Conservation (phyloP, 2,113 vertebrate species). For the Campylorhamphus procurvoides region DNA sequence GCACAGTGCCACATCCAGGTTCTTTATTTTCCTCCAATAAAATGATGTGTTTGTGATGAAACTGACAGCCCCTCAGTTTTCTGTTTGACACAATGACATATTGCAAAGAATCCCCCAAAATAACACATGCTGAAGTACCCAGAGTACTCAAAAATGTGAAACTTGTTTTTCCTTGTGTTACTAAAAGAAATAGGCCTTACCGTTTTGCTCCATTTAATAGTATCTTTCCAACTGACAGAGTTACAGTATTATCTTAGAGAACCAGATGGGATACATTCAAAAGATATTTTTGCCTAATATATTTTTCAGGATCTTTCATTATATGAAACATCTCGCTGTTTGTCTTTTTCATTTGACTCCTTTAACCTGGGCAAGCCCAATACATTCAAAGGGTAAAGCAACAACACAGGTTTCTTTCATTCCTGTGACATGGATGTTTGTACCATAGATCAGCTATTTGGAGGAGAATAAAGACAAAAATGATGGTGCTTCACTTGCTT, state of each 20-base stretch:
- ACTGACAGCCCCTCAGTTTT: not conserved
- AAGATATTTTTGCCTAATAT: not conserved
- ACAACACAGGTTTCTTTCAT: slow-evolving; percentile 19
- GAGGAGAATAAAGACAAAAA: slow-evolving; percentile 50
- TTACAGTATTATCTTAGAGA: slow-evolving; percentile 2
- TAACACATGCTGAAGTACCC: not conserved
- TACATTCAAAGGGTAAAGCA: not conserved
- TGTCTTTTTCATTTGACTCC: not conserved
- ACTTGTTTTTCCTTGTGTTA: not conserved
- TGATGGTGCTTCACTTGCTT: not conserved
- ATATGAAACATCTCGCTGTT: not conserved
- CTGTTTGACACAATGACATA: not conserved
- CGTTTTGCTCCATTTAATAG: not conserved
- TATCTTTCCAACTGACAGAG: not conserved
- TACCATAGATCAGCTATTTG: slow-evolving; percentile 6
- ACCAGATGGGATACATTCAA: not conserved
- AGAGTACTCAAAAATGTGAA: not conserved
- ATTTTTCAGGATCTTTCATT: slow-evolving; percentile 17
- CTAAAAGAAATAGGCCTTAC: not conserved
- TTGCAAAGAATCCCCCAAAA: slow-evolving; percentile 2
- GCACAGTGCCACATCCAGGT: not conserved
- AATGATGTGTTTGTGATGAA: not conserved
- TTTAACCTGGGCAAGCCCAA: slow-evolving; percentile 34
- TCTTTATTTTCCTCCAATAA: not conserved
- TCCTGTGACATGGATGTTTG: not conserved